These are phyloP conservation scores for Anguilla marmorata DNA, from an alignment of 2,797 vertebrate species.

Conservation along the genomic window DNA sequence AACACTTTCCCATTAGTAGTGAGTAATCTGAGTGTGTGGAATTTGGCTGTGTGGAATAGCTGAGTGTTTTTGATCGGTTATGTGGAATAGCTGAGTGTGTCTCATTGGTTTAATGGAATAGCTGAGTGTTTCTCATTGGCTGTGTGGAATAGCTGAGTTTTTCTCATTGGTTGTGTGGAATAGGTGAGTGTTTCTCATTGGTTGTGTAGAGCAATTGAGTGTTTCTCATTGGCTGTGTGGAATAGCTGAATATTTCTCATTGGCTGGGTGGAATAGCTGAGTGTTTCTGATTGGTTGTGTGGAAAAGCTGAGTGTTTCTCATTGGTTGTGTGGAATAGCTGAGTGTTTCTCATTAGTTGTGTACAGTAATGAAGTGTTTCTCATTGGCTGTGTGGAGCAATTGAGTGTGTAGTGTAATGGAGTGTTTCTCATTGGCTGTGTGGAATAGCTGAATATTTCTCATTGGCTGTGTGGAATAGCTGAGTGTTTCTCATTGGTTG, in stretches of 20 bases:
- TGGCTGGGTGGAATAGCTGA: too few relatives aligned
- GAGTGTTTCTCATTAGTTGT: neutral
- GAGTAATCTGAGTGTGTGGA: neutral
- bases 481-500: neutral
- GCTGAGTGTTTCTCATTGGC: neutral
- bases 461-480: neutral
- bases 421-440: neutral
- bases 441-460: neutral
- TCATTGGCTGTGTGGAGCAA: neutral
- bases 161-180: too few relatives aligned
- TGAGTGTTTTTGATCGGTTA: neutral
- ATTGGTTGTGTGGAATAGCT: too few relatives aligned
- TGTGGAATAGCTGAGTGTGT: neutral
- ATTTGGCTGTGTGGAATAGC: constrained; percentile 36
- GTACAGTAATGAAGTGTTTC: neutral
- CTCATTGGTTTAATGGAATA: neutral
- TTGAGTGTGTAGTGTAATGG: neutral
- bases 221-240: neutral
- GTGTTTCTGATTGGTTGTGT: too few relatives aligned
- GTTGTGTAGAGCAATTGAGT: neutral
- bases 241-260: neutral
- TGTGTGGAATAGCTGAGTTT: neutral
- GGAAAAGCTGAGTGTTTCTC: too few relatives aligned
- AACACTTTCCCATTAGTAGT: neutral
- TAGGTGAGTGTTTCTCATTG: too few relatives aligned